These are phyloP conservation scores for Eucera pruinosa DNA, from an alignment of 2,888 invertebrate species.

Conservation along the genomic window DNA sequence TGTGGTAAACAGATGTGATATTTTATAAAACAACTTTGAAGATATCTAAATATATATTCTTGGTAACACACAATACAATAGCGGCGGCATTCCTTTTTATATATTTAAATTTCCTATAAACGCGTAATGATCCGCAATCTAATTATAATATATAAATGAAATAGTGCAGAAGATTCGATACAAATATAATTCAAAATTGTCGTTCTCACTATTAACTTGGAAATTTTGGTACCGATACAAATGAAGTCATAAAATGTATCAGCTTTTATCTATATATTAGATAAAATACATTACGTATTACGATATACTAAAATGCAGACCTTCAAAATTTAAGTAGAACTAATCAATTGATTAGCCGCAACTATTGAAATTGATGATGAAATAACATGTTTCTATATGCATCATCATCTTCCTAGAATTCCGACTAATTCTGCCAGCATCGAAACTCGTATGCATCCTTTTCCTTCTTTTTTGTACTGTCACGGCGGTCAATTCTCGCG, in stretches of 20 bases:
- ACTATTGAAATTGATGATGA: constrained; percentile 21
- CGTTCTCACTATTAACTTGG: too few relatives aligned
- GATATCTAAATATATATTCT: too few relatives aligned
- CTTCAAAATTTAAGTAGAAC: background rate
- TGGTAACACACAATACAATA: too few relatives aligned
- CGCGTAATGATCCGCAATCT: too few relatives aligned
- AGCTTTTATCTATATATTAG: background rate
- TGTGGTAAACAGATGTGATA: too few relatives aligned
- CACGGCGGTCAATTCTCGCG: constrained; percentile 1
- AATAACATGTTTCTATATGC: constrained; percentile 16
- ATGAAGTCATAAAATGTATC: background rate
- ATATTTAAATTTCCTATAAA: too few relatives aligned
- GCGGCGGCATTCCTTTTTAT: too few relatives aligned
- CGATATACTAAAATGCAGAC: constrained; percentile 3
- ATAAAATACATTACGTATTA: background rate
- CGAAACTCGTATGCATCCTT: background rate
- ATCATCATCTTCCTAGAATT: constrained; percentile 50
- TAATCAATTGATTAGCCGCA: constrained; percentile 7
- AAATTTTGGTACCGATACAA: too few relatives aligned
- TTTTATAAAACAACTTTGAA: too few relatives aligned
- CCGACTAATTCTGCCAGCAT: background rate
- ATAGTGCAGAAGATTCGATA: too few relatives aligned
- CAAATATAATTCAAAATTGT: too few relatives aligned
- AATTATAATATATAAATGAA: too few relatives aligned
- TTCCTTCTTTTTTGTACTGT: constrained; percentile 17